Evolutionary conservation across 1,140 invertebrate species (phyloP), one percentile per base, ranked within the genome.

Genomic region (Rhagoletis pomonella): DNA sequence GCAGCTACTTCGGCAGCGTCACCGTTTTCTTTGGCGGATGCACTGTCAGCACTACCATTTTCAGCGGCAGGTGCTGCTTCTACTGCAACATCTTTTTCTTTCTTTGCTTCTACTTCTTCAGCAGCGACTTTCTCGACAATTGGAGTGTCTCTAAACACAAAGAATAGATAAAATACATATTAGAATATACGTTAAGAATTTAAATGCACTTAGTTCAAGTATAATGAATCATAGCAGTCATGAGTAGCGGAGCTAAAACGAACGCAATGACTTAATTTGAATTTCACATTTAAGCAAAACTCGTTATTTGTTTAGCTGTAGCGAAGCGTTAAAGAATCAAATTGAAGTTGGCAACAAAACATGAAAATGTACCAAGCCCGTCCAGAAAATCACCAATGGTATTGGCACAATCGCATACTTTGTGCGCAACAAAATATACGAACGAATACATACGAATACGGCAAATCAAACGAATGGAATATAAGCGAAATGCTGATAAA

Each of bases 111-210:
- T 85, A 91, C 91, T 88, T 91, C 91, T 88, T 92, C 91, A 85
- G 89, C 90, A 58, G 89, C 91, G 77, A 92, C 90, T 89, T 92
- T 92, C 91, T 92, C 91, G 77, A 92, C 91, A 88, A 92, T 91
- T 84, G 91, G 91, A 89, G 91, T 92, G 85, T 92, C 91, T 87
- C 91, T 92, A 85, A 29, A 77, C 89, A 85, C 10, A 6, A 64
- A 39, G 5, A 55, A 55, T 55, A 10, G 60, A 85, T 5, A 50
- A 88, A 86, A 77, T 67, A 14, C 1, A 67, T 5, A 12, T 59
- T 19, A 85, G 17, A 88, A 73, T 81, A 58, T 17, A 29, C n/a
- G 2, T n/a, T 29, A 17, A 19, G 12, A 10, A 19, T 47, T 47
- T 47, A 2, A 39, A 39, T 44, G 39, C 1, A 81, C 6, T 55